phyloP scores from a whole-genome alignment of 1,140 invertebrate species.

The Subanguina moxae region DNA sequence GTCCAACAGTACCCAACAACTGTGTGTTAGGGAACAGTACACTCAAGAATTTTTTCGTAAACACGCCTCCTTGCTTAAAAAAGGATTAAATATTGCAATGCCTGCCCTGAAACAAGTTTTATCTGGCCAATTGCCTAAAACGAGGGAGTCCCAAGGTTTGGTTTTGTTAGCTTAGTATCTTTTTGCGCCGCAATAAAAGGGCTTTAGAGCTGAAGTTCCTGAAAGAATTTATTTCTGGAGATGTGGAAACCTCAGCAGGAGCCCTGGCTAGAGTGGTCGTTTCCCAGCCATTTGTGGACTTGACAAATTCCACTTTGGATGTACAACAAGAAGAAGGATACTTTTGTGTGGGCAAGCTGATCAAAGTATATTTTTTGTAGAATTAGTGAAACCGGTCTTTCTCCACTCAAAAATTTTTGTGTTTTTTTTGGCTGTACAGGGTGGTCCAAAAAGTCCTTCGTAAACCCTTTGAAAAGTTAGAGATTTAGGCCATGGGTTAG shows the following conservation, averaged over 20 bases:
- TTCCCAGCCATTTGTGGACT: constrained; percentile 84
- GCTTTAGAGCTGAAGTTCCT: constrained; percentile 86
- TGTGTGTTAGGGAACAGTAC: constrained; percentile 14
- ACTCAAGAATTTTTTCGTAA: constrained; percentile 43
- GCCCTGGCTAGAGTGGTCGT: constrained; percentile 84
- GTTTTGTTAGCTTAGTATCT: no score
- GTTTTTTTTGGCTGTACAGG: no score
- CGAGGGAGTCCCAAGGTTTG: not conserved
- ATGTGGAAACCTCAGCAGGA: constrained; percentile 80
- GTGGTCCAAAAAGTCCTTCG: no score
- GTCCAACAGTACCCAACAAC: constrained; percentile 2
- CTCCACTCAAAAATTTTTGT: no score
- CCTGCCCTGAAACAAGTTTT: constrained; percentile 4
- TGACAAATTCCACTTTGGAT: constrained; percentile 60
- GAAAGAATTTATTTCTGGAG: constrained; percentile 81
- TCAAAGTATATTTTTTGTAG: constrained; percentile 24
- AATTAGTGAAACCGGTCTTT: no score
- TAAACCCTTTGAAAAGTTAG: no score
- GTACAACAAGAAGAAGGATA: constrained; percentile 67
- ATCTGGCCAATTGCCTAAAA: not conserved
- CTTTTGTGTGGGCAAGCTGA: constrained; percentile 60
- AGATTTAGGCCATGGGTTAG: not conserved
- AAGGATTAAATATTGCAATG: constrained; percentile 77
- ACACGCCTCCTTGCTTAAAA: constrained; percentile 74
- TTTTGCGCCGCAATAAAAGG: no score